Percentiles rank a stretch among this genome's conserved stretches.
phyloP scores from a whole-genome alignment of 2,888 invertebrate species.

The Megamerina dolium region DNA sequence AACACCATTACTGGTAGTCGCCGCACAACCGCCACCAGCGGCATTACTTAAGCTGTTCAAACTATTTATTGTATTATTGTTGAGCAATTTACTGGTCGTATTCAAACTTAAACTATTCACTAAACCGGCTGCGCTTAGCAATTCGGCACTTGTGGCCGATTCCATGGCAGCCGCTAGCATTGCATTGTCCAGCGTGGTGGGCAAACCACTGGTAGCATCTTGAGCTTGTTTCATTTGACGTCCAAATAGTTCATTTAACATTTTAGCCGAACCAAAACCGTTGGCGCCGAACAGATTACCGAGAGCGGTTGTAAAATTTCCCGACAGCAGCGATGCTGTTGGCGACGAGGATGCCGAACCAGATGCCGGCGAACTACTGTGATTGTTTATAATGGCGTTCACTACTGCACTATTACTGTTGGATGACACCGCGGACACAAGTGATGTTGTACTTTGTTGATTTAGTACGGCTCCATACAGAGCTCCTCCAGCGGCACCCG shows the following conservation, averaged over 20 bases:
- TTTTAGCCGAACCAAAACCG: slow-evolving; percentile 83
- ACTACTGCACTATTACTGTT: slow-evolving; percentile 18
- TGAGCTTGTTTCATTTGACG: slow-evolving; percentile 70
- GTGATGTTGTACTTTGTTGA: slow-evolving; percentile 50
- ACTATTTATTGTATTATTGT: slow-evolving; percentile 31
- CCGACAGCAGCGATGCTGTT: slow-evolving; percentile 32
- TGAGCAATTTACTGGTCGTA: slow-evolving; percentile 37
- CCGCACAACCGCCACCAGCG: not conserved
- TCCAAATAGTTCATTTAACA: slow-evolving; percentile 84
- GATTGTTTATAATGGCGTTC: slow-evolving; percentile 8
- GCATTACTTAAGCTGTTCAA: slow-evolving; percentile 23
- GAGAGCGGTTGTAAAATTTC: slow-evolving; percentile 35
- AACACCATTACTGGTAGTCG: slow-evolving; percentile 7
- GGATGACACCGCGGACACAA: slow-evolving; percentile 16
- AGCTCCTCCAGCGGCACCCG: slow-evolving; percentile 73
- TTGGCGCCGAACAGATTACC: slow-evolving; percentile 67
- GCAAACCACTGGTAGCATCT: slow-evolving; percentile 53
- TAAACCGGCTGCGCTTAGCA: slow-evolving; percentile 47
- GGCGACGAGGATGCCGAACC: slow-evolving; percentile 30
- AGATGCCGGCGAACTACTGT: slow-evolving; percentile 23
- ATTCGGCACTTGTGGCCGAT: slow-evolving; percentile 46
- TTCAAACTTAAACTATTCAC: slow-evolving; percentile 32
- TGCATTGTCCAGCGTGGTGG: slow-evolving; percentile 51
- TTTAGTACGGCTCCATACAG: slow-evolving; percentile 82
- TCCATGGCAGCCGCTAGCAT: slow-evolving; percentile 48